A percentile compares a stretch with the other conserved stretches of the same genome.
phyloP scores from a whole-genome alignment of 2,888 invertebrate species.

The Melitaea athalia region DNA sequence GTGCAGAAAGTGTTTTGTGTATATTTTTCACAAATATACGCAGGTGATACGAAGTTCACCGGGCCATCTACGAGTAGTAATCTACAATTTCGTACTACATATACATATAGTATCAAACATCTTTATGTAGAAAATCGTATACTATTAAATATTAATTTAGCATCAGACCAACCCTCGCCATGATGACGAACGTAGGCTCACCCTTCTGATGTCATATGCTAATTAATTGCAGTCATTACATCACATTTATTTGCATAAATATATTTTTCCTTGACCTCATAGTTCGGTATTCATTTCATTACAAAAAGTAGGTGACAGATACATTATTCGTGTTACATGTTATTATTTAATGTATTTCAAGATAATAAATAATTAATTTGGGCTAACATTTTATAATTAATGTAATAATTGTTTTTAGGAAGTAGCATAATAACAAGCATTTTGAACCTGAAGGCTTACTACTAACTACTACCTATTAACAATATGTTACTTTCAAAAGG shows the following conservation, averaged over 20 bases:
- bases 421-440: background rate
- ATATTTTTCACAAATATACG: too few species aligned
- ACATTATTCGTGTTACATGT: background rate
- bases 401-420: background rate
- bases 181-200: constrained; percentile 30
- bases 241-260: constrained; percentile 10
- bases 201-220: constrained; percentile 30
- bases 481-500: too few species aligned
- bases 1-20: too few species aligned
- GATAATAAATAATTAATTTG: background rate
- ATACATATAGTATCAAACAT: too few species aligned
- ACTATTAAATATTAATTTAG: constrained; percentile 14
- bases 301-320: background rate
- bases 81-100: too few species aligned
- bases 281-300: background rate
- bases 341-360: background rate
- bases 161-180: constrained; percentile 18
- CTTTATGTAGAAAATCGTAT: constrained; percentile 9
- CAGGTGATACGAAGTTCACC: too few species aligned
- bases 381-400: background rate
- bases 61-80: too few species aligned
- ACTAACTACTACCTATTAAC: too few species aligned
- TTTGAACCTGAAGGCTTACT: too few species aligned
- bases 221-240: constrained; percentile 20
- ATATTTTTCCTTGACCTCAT: constrained; percentile 7